A percentile compares a stretch with the other conserved stretches of the same genome.
These are phyloP conservation scores for Semicossyphus pulcher DNA, from an alignment of 2,113 vertebrate species.

Conservation along the genomic window DNA sequence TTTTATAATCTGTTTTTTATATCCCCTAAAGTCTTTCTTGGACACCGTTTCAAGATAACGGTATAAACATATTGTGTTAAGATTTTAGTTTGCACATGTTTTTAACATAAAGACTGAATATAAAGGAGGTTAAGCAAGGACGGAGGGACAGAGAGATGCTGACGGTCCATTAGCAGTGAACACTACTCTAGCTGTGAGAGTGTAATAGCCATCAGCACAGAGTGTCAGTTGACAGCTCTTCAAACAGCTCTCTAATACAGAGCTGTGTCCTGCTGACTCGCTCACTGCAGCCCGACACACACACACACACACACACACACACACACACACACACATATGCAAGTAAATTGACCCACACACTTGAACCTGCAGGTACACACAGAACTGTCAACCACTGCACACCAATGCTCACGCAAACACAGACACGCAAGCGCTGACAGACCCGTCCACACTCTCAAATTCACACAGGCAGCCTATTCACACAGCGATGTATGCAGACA, in stretches of 20 bases:
- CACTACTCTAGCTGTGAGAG: too few species aligned
- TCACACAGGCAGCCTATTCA: conserved; percentile 58
- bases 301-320: neutral
- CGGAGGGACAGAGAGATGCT: neutral
- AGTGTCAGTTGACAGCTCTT: conserved; percentile 36
- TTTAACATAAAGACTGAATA: neutral
- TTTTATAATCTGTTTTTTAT: too few species aligned
- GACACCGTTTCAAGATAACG: neutral
- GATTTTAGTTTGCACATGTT: neutral
- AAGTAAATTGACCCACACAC: conserved; percentile 3
- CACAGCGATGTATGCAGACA: conserved; percentile 20
- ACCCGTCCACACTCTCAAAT: conserved; percentile 4
- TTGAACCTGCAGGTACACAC: conserved; percentile 12
- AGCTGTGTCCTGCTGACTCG: conserved; percentile 6
- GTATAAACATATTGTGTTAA: too few species aligned
- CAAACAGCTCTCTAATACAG: conserved; percentile 25
- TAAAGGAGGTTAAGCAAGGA: neutral
- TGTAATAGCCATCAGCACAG: conserved; percentile 6
- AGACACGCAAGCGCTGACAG: conserved; percentile 9
- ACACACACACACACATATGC: neutral
- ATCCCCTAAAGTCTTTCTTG: too few species aligned
- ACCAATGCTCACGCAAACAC: neutral
- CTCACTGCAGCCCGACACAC: neutral
- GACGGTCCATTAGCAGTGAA: conserved; percentile 11
- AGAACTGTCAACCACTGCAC: conserved; percentile 10